phyloP scores from a whole-genome alignment of 2,797 vertebrate species.

The Smutsia temminckii region DNA sequence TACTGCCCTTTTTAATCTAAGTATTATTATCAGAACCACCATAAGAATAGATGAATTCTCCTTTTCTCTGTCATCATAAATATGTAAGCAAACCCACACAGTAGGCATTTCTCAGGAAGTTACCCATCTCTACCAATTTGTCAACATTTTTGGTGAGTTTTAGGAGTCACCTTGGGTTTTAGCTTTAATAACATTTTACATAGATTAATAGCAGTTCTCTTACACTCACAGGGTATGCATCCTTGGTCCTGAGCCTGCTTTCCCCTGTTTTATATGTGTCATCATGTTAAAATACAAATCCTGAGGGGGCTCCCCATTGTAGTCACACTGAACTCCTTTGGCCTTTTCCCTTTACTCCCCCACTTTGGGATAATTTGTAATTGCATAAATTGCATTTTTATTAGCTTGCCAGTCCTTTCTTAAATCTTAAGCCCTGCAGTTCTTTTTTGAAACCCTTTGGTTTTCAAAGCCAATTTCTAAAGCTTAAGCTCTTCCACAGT shows the following conservation, averaged over 20 bases:
- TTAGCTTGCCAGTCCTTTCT: neutral
- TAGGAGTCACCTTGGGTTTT: neutral
- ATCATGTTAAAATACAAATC: slow-evolving; percentile 19
- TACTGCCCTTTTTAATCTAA: neutral
- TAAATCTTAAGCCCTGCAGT: slow-evolving; percentile 13
- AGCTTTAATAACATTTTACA: neutral
- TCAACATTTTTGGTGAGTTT: neutral
- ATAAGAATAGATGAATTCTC: neutral
- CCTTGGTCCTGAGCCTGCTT: neutral
- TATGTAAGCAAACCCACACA: neutral
- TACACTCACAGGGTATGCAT: neutral
- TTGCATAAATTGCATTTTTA: slow-evolving; percentile 25
- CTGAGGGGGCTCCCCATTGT: neutral
- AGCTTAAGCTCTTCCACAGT: neutral
- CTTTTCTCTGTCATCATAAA: slow-evolving; percentile 10
- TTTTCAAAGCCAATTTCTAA: slow-evolving; percentile 54
- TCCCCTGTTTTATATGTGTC: neutral
- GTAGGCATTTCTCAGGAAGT: neutral
- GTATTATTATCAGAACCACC: slow-evolving; percentile 9
- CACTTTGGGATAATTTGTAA: neutral
- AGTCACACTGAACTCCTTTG: slow-evolving; percentile 15
- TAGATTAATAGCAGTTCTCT: neutral
- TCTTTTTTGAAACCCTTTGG: neutral
- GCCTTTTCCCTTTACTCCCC: neutral
- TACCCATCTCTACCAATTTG: neutral